Base-by-base conservation (phyloP, 2,888 invertebrate species). In the Gastrophysa polygoni region DNA sequence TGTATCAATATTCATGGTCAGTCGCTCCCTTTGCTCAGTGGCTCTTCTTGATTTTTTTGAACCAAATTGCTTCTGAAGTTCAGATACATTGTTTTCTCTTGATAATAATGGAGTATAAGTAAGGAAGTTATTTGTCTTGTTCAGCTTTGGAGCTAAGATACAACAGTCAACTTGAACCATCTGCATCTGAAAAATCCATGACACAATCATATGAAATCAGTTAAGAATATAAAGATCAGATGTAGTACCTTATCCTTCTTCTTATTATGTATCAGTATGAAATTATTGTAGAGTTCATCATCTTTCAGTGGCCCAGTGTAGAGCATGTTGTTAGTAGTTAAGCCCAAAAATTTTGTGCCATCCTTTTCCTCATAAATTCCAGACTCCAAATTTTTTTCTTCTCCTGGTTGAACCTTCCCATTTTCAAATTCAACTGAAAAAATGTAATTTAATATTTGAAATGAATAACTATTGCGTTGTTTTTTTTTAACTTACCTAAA, bases 41-140 rank as follows among this genome's bases (percentile, higher is more conserved):
- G 78, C 78, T 68, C 87, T 78, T 73, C 86, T 88, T 0, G 82
- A 81, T 71, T 83, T 86, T 67, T 89, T 89, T 0, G 89, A 89
- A 1, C 89, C 89, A 72, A 89, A 89, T 67, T 87, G 84, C 70
- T 87, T 86, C 49, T 86, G 86, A 0, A 89, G 77, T 55, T 83
- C 83, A 18, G 65, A 64, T 20, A 71, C 46, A 8, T 76, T 65
- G 29, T 68, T 69, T 10, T 68, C 64, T 17, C 49, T 48, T 7
- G 60, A 52, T 14, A 54, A 44, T 44, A 46, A 32, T 11, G 66
- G 61, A 16, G 44, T 64, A 57, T 68, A 64, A 20, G 61, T 14
- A n/a, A 62, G 16, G 6, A 52, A 50, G 16, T 67, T 59, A 8
- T 47, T 44, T 61, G 20, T 2, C 11, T 71, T 69, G 28, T 51